These are phyloP conservation scores for Danio kyathit DNA, from an alignment of 2,797 vertebrate genomes.

Conservation along the genomic window DNA sequence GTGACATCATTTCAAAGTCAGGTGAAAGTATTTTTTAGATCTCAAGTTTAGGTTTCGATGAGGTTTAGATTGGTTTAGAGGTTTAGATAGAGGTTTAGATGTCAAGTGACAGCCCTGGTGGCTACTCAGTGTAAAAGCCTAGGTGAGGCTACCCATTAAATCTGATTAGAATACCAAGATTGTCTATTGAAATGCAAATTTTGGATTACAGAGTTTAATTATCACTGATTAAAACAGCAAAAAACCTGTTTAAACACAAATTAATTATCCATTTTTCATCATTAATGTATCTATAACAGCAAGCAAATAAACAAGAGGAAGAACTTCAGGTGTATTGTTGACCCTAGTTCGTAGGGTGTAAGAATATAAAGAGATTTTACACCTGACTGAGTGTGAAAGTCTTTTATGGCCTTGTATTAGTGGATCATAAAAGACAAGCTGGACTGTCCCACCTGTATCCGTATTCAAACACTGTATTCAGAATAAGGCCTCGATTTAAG, in stretches of 20 bases:
- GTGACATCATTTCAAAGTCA: no score
- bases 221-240: not conserved
- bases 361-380: conserved; percentile 10
- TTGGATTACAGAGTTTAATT: not conserved
- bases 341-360: not conserved
- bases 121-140: no score
- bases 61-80: no score
- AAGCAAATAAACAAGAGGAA: not conserved
- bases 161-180: not conserved
- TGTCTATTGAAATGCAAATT: not conserved
- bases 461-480: conserved; percentile 32
- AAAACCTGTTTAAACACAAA: not conserved
- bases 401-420: conserved; percentile 46
- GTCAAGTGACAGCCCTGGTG: no score
- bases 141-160: not conserved
- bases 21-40: no score
- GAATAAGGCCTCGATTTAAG: not conserved
- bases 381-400: conserved; percentile 32
- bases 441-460: conserved; percentile 17
- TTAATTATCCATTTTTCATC: not conserved
- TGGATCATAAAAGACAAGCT: conserved; percentile 31
- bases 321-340: conserved; percentile 23
- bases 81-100: no score
- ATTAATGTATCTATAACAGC: not conserved
- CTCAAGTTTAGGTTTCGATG: no score